Evolutionary conservation across 2,113 vertebrate species (phyloP).

Genomic region (Gymnarchus niloticus): DNA sequence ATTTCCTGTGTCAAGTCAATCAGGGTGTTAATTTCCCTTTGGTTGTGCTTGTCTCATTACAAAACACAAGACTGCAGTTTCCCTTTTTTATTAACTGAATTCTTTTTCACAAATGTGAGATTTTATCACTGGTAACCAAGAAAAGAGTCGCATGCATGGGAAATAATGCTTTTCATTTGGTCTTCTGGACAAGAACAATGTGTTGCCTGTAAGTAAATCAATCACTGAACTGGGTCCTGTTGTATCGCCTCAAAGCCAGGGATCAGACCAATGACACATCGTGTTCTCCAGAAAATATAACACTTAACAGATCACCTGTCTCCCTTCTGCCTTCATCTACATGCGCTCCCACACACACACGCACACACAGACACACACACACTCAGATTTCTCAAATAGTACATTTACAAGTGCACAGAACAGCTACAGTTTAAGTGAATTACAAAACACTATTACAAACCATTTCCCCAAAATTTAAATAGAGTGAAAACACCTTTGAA

Average conservation of each 20-base stretch:
- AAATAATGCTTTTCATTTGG: conserved; percentile 43
- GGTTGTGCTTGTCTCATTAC: background rate
- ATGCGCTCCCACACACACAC: conserved; percentile 11
- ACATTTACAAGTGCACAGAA: conserved; percentile 19
- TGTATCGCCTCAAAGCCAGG: conserved; percentile 21
- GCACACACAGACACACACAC: conserved; percentile 16
- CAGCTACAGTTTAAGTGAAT: conserved; percentile 13
- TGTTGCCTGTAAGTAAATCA: conserved; percentile 8
- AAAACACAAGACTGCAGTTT: conserved; percentile 9
- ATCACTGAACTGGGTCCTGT: conserved; percentile 29
- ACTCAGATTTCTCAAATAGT: conserved; percentile 8
- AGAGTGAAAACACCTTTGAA: conserved; percentile 3
- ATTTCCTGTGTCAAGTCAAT: too few species aligned
- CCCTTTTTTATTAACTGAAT: conserved; percentile 43
- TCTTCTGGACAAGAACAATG: conserved; percentile 54
- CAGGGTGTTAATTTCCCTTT: background rate
- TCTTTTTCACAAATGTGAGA: conserved; percentile 61
- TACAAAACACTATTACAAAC: conserved; percentile 15
- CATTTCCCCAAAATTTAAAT: conserved; percentile 18
- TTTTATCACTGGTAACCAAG: conserved; percentile 57
- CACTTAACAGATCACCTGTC: conserved; percentile 5
- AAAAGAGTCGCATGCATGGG: conserved; percentile 51
- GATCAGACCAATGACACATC: background rate
- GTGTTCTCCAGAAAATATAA: conserved; percentile 10
- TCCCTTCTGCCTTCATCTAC: background rate